Evolutionary conservation across 2,113 vertebrate species (phyloP).

Genomic region (Actenoides lindsayi): DNA sequence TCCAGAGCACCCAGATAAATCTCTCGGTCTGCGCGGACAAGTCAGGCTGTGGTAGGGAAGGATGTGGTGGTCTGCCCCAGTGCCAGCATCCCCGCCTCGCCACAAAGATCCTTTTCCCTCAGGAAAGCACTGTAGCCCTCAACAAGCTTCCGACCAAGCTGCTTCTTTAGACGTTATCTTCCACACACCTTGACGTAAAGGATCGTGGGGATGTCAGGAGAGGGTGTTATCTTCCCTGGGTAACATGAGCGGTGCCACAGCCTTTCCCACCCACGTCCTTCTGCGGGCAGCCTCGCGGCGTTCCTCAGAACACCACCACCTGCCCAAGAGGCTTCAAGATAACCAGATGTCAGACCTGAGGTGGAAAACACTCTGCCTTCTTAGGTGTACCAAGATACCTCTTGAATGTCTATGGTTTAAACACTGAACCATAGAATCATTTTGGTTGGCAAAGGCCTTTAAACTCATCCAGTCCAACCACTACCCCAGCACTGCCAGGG

Average conservation of each 20-base stretch:
- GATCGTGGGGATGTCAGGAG: not conserved
- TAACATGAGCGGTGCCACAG: not conserved
- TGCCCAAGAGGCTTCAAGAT: not conserved
- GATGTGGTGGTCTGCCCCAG: not conserved
- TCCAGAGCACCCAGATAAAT: rapidly evolving
- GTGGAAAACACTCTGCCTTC: not conserved
- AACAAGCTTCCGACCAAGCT: not conserved
- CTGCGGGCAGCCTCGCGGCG: not conserved
- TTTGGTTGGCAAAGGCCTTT: not conserved
- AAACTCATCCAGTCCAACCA: not conserved
- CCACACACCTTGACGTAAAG: not conserved
- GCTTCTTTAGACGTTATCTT: not conserved
- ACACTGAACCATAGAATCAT: not conserved
- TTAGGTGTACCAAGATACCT: rapidly evolving
- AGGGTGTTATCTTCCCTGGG: not conserved
- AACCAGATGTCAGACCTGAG: not conserved
- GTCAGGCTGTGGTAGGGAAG: not conserved
- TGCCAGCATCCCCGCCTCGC: not conserved
- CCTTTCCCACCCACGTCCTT: not conserved
- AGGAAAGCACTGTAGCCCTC: not conserved
- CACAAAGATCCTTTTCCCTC: not conserved
- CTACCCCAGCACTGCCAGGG: not conserved
- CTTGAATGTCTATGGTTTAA: not conserved
- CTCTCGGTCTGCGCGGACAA: rapidly evolving
- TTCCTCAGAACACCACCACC: not conserved